Evolutionary conservation across 2,797 vertebrate genomes (phyloP).

Genomic region (Serranus cabrilla): DNA sequence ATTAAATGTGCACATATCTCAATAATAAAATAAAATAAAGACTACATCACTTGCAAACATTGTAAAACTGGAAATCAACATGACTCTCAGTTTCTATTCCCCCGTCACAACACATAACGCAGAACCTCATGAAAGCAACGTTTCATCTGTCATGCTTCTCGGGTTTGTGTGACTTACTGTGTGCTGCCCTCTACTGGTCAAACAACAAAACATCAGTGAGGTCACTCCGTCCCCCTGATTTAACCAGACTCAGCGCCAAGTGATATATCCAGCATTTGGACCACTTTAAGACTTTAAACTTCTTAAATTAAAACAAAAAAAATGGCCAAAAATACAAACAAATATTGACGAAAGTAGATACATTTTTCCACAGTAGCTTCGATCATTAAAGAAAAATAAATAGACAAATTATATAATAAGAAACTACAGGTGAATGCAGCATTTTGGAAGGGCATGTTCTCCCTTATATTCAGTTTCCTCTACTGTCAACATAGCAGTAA

Average conservation of each 20-base stretch:
- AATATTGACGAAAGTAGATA: background rate
- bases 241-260: background rate
- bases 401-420: no score
- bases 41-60: conserved; percentile 11
- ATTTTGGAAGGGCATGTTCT: no score
- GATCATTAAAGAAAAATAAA: no score
- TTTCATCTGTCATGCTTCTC: conserved; percentile 1
- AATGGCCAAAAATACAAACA: background rate
- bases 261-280: background rate
- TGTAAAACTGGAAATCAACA: conserved; percentile 39
- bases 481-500: background rate
- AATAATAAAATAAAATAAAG: conserved; percentile 2
- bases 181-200: conserved; percentile 74
- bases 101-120: conserved; percentile 27
- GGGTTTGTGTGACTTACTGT: conserved; percentile 12
- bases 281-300: background rate
- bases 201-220: conserved; percentile 4
- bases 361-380: background rate
- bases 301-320: background rate
- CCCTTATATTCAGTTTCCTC: background rate
- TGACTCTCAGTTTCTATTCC: conserved; percentile 33
- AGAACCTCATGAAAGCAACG: conserved; percentile 16
- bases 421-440: no score
- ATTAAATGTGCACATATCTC: conserved; percentile 1
- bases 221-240: background rate